phyloP scores from a whole-genome alignment of 1,140 invertebrate species.

The Drosophila sechellia region DNA sequence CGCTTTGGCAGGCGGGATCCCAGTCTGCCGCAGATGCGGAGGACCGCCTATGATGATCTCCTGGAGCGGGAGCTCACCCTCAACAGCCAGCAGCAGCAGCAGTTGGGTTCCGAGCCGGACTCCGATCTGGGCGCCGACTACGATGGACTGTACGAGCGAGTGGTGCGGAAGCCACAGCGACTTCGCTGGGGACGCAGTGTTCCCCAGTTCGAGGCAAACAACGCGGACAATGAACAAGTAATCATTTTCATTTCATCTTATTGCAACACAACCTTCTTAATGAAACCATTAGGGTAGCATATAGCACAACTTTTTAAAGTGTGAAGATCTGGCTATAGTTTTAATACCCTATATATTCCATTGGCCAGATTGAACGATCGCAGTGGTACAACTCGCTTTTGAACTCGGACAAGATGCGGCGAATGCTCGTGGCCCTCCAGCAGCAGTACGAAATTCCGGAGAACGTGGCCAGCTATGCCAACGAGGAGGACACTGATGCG shows the following conservation, averaged over 20 bases:
- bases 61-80: conserved; percentile 65
- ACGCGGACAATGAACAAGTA: conserved; percentile 54
- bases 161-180: conserved; percentile 75
- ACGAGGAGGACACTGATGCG: conserved; percentile 26
- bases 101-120: conserved; percentile 19
- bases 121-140: conserved; percentile 47
- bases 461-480: conserved; percentile 26
- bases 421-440: conserved; percentile 50
- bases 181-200: conserved; percentile 77
- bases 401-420: conserved; percentile 56
- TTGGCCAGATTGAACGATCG: conserved; percentile 11
- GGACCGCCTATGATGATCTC: conserved; percentile 67
- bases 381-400: conserved; percentile 46
- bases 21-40: conserved; percentile 84
- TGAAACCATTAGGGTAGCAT: too few relatives aligned
- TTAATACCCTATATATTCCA: neutral
- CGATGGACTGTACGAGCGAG: conserved; percentile 57
- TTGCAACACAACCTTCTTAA: too few relatives aligned
- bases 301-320: too few relatives aligned
- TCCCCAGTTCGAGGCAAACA: conserved; percentile 30
- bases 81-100: conserved; percentile 46
- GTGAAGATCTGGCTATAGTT: neutral
- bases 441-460: conserved; percentile 35
- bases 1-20: conserved; percentile 88
- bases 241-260: neutral